Evolutionary conservation across 2,888 invertebrate species (phyloP).

Genomic region (Thalpophila matura): DNA sequence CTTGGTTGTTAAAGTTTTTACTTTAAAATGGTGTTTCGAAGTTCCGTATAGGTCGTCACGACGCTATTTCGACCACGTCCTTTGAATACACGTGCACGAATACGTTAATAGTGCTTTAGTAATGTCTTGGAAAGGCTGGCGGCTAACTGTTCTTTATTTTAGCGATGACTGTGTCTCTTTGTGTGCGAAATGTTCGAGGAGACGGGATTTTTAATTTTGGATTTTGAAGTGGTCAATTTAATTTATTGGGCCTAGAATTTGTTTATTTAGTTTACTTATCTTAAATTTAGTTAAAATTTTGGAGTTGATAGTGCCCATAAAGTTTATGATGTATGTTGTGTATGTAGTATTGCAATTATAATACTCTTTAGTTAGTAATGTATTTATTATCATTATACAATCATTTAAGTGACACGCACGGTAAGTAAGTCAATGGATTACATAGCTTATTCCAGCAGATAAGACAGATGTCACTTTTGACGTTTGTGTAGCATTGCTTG

Average conservation of each 20-base stretch:
- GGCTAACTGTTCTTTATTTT: slow-evolving; percentile 55
- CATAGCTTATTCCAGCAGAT: no score
- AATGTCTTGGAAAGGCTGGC: slow-evolving; percentile 43
- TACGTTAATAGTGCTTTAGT: slow-evolving; percentile 49
- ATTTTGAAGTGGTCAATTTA: not conserved
- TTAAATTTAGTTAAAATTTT: no score
- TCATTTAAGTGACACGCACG: no score
- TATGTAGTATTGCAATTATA: no score
- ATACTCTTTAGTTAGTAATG: no score
- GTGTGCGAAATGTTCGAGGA: slow-evolving; percentile 14
- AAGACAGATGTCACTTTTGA: no score
- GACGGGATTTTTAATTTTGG: slow-evolving; percentile 8
- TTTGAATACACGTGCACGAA: slow-evolving; percentile 43
- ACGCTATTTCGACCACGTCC: slow-evolving; percentile 39
- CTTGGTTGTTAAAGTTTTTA: slow-evolving; percentile 37
- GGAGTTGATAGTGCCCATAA: no score
- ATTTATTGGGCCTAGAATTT: not conserved
- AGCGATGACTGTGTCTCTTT: slow-evolving; percentile 44
- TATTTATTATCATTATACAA: no score
- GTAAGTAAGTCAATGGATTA: no score
- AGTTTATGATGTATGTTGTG: no score
- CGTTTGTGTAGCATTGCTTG: no score
- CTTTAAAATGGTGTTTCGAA: slow-evolving; percentile 40
- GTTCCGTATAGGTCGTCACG: slow-evolving; percentile 46
- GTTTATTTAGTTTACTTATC: not conserved